Base-by-base conservation (phyloP, 2,113 vertebrate species). In the Dromaius novaehollandiae region DNA sequence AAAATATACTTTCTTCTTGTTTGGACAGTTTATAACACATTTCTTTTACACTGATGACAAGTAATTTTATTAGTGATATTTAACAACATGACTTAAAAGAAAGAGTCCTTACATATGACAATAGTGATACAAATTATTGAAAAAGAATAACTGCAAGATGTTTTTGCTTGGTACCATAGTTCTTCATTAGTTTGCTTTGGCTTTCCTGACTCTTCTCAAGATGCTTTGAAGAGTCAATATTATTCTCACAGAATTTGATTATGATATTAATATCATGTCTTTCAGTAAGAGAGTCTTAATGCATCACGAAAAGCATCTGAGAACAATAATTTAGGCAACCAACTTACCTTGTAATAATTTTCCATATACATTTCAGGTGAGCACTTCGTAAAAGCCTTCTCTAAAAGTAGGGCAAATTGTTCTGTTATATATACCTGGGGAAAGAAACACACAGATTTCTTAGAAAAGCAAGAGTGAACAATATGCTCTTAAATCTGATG, bases 121-220 rank as follows among this genome's bases (percentile, higher is more conserved):
- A 78, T 55, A 86, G 25, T 21, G 20, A 2, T 4, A 1, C 34
- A 53, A 9, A 16, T n/a, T 64, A 73, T 50, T 73, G 6, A 50
- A 92, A 87, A 90, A 2, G 3, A 65, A 40, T 65, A 78, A 70
- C 19, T 70, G 5, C 7, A 78, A 1, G 0, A 16, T 64, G 3
- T 1, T 69, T 81, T 82, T 84, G 0, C 12, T 68, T 83, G 3
- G 2, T 30, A 36, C 5, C 19, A 3, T 42, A 32, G 6, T 56
- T 36, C 8, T 69, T 92, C 3, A 56, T 42, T 68, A n/a, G 42
- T 73, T 68, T 42, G 2, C 3, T 58, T 69, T 88, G 77, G 11
- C 7, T 80, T 75, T 84, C 50, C 76, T 4, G 63, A 4, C 4
- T 75, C 28, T 68, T 4, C 16, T 69, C 7, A 30, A 75, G 51